A percentile compares a stretch with the other conserved stretches of the same genome.
Evolutionary conservation across 1,140 invertebrate genomes (phyloP).

Genomic region (Lepidurus packardi): DNA sequence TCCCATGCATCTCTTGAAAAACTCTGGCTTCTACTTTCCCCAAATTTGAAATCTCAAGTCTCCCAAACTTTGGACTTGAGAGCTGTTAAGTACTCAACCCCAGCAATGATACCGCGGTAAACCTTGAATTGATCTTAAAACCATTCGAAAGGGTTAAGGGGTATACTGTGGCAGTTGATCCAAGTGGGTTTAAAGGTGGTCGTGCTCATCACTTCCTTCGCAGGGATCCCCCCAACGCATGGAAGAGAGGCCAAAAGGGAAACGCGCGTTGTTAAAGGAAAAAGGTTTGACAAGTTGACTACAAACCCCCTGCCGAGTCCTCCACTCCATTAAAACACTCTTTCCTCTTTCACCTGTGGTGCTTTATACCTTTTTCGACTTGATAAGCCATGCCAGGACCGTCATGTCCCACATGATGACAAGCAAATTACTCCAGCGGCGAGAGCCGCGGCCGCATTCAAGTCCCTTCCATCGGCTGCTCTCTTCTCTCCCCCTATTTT

Average conservation of each 20-base stretch:
- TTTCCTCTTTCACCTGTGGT: neutral
- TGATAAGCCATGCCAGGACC: neutral
- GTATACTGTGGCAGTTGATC: too few relatives aligned
- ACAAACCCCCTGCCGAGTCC: slow-evolving; percentile 11
- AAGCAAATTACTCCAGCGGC: slow-evolving; percentile 6
- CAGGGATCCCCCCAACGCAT: neutral
- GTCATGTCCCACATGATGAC: slow-evolving; percentile 21
- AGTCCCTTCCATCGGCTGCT: neutral
- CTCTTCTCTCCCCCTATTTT: neutral
- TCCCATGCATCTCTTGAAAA: too few relatives aligned
- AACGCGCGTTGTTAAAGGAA: neutral
- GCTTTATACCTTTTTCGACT: neutral
- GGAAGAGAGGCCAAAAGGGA: neutral
- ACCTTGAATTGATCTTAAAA: neutral
- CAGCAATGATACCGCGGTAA: too few relatives aligned
- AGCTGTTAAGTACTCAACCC: too few relatives aligned
- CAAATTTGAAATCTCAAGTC: too few relatives aligned
- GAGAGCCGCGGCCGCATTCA: neutral
- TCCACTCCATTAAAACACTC: slow-evolving; percentile 21
- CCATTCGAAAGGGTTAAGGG: neutral
- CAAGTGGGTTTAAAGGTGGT: too few relatives aligned
- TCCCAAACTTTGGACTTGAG: too few relatives aligned
- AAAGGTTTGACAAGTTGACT: slow-evolving; percentile 16
- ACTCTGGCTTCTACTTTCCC: too few relatives aligned
- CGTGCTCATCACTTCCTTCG: too few relatives aligned